A percentile compares a stretch with the other conserved stretches of the same genome.
phyloP scores from a whole-genome alignment of 2,113 vertebrate species.

The Micronycteris hirsuta region DNA sequence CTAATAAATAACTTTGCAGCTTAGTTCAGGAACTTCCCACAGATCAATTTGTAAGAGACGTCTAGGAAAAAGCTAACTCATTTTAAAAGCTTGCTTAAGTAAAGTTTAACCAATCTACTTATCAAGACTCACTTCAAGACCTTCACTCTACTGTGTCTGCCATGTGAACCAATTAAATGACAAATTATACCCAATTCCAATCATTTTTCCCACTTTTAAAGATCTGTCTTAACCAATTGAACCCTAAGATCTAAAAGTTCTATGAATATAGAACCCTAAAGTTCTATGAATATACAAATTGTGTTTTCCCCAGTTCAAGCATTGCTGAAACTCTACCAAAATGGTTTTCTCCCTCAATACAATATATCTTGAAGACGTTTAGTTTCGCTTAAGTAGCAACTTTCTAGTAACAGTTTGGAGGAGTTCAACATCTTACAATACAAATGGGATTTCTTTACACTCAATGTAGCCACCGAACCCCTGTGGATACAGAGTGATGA shows the following conservation, averaged over 20 bases:
- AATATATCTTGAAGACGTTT: not conserved
- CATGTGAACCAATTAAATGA: not conserved
- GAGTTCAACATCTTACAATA: not conserved
- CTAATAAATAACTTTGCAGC: not conserved
- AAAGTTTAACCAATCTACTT: not conserved
- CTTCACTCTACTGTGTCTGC: not conserved
- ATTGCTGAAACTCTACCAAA: not conserved
- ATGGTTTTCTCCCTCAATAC: not conserved
- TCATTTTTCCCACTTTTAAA: not conserved
- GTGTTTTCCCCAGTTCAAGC: not conserved
- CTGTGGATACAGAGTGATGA: not conserved
- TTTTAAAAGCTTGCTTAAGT: not conserved
- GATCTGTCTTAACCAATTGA: not conserved
- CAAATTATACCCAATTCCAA: not conserved
- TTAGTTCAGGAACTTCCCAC: not conserved
- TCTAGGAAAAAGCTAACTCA: slow-evolving; percentile 1
- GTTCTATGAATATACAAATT: not conserved
- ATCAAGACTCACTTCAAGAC: not conserved
- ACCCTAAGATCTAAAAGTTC: not conserved
- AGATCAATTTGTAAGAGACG: not conserved
- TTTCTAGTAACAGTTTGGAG: not conserved
- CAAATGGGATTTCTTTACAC: not conserved
- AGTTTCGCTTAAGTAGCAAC: not conserved
- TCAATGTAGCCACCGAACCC: not conserved
- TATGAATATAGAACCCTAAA: not conserved